These are phyloP conservation scores for Rhegmatorhina hoffmannsi DNA, from an alignment of 2,113 vertebrate genomes.

Conservation along the genomic window DNA sequence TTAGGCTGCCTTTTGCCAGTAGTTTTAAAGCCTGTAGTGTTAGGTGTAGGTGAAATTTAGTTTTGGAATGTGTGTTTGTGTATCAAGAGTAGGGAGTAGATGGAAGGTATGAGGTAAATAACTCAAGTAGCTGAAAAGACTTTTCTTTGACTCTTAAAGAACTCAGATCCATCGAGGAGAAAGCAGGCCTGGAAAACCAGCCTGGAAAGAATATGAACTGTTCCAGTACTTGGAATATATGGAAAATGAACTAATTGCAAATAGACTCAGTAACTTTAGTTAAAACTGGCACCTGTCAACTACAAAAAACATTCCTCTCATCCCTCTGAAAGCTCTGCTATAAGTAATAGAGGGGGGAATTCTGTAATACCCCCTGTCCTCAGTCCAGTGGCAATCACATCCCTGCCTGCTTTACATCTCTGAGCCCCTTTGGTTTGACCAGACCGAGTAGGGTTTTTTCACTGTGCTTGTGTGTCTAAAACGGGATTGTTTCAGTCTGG, in stretches of 20 bases:
- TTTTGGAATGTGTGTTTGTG: not conserved
- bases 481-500: not conserved
- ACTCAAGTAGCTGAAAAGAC: not conserved
- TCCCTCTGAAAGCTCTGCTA: not conserved
- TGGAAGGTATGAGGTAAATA: slow-evolving; percentile 5
- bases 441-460: not conserved
- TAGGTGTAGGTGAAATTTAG: not conserved
- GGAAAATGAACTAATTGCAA: not conserved
- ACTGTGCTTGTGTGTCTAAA: not conserved
- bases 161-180: not conserved
- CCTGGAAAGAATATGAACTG: not conserved
- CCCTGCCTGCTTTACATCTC: not conserved
- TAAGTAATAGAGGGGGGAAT: not conserved
- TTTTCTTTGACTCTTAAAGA: not conserved
- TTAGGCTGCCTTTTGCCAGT: not conserved
- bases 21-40: not conserved
- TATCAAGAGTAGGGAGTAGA: not conserved
- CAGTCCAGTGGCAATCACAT: not conserved
- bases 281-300: not conserved
- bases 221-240: not conserved
- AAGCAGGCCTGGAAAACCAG: not conserved
- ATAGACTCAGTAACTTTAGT: not conserved
- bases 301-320: not conserved
- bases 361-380: not conserved
- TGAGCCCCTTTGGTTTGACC: not conserved